A percentile compares a stretch with the other conserved stretches of the same genome.
Evolutionary conservation across 2,113 vertebrate genomes (phyloP).

Genomic region (Athene noctua): DNA sequence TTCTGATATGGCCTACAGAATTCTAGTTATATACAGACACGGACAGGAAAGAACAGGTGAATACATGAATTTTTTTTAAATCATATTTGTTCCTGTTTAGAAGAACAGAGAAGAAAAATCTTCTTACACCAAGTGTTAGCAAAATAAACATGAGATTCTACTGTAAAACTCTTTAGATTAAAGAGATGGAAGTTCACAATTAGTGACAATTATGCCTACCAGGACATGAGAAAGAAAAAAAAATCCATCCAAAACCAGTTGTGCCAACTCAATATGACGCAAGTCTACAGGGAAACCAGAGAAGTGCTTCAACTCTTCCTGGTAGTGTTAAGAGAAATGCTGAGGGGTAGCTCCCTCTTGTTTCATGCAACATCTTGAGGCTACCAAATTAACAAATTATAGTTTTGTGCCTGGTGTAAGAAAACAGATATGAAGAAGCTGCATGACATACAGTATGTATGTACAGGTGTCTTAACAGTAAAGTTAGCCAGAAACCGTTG

Average conservation of each 20-base stretch:
- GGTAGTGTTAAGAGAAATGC: background rate
- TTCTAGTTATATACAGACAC: background rate
- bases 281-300: background rate
- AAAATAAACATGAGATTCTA: background rate
- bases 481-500: background rate
- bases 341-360: background rate
- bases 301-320: background rate
- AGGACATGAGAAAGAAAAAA: background rate
- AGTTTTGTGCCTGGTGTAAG: background rate
- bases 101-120: background rate
- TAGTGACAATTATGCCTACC: background rate
- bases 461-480: background rate
- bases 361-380: background rate
- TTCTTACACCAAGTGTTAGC: background rate
- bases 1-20: background rate
- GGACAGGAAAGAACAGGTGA: background rate
- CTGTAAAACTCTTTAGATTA: background rate
- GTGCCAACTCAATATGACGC: background rate
- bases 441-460: background rate
- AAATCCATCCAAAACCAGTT: background rate
- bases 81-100: background rate
- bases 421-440: background rate
- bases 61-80: background rate
- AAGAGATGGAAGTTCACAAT: background rate
- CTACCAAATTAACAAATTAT: background rate